Conservation (phyloP, 35 echinoderm and acorn worm genomes). For the Holothuria glaberrima region DNA sequence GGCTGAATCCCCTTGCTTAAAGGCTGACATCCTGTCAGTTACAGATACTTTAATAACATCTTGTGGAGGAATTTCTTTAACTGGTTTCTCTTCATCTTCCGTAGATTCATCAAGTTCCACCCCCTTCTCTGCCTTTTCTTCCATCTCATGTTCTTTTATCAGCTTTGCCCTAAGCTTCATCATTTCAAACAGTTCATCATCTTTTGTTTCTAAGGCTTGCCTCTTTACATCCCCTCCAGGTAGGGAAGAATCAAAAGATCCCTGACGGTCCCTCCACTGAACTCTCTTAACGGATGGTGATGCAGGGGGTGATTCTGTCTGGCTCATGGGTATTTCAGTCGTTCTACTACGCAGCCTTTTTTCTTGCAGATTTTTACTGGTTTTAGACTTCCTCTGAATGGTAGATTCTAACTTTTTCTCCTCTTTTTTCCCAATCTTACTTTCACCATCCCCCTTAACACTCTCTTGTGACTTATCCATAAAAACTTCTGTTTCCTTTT, state of each 20-base stretch:
- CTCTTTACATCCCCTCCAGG: conserved; percentile 50
- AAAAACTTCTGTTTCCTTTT: neutral
- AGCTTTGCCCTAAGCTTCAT: conserved; percentile 76
- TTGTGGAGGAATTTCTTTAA: conserved; percentile 25
- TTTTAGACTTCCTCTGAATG: conserved; percentile 51
- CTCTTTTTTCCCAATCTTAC: conserved; percentile 15
- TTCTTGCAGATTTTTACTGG: conserved; percentile 43
- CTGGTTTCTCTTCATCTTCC: neutral
- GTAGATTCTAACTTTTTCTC: conserved; percentile 24
- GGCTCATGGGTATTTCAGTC: conserved; percentile 48
- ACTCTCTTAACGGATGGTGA: conserved; percentile 1
- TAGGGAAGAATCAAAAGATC: conserved; percentile 23
- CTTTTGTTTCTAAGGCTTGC: conserved; percentile 77
- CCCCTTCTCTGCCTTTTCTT: conserved; percentile 61
- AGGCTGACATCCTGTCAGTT: conserved; percentile 69
- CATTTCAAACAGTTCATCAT: conserved; percentile 80
- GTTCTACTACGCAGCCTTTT: conserved; percentile 72
- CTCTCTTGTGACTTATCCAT: neutral
- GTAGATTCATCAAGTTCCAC: conserved; percentile 7
- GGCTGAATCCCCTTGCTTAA: conserved; percentile 53
- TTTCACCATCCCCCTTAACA: conserved; percentile 1
- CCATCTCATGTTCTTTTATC: conserved; percentile 63
- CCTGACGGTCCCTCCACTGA: conserved; percentile 13
- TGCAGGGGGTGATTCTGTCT: neutral
- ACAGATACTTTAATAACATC: conserved; percentile 48